phyloP scores from a whole-genome alignment of 35 echinoderm and acorn worm genomes.

The Apostichopus parvimensis region DNA sequence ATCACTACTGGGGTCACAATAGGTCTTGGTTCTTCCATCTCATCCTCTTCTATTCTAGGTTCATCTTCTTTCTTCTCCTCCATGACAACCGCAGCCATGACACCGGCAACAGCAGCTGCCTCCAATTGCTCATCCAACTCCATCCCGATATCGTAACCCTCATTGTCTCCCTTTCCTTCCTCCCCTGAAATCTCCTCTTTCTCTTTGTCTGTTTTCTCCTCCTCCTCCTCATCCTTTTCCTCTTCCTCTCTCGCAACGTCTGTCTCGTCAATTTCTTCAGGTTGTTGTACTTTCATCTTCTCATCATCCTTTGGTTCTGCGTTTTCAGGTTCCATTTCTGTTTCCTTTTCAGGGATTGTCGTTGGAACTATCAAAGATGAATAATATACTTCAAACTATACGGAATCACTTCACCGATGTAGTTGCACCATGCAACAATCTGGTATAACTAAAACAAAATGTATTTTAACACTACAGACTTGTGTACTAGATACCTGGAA shows the following conservation, averaged over 20 bases:
- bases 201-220: not conserved
- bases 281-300: not conserved
- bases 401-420: too few species aligned
- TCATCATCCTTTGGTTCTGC: not conserved
- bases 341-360: not conserved
- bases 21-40: not conserved
- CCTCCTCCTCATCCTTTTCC: not conserved
- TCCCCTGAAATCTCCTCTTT: not conserved
- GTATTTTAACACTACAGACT: too few species aligned
- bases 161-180: not conserved
- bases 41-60: not conserved
- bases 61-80: conserved; percentile 25
- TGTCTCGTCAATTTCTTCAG: not conserved
- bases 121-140: not conserved
- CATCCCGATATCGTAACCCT: not conserved
- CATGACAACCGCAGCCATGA: conserved; percentile 25
- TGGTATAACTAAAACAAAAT: too few species aligned
- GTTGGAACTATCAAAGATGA: not conserved
- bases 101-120: conserved; percentile 18
- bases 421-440: too few species aligned
- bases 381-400: too few species aligned
- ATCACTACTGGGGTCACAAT: not conserved
- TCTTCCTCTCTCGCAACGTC: not conserved
- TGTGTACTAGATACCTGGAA: too few species aligned
- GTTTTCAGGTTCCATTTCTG: not conserved